A percentile compares a stretch with the other conserved stretches of the same genome.
Evolutionary conservation across 2,888 invertebrate genomes (phyloP).

Genomic region (Torymus auratus): DNA sequence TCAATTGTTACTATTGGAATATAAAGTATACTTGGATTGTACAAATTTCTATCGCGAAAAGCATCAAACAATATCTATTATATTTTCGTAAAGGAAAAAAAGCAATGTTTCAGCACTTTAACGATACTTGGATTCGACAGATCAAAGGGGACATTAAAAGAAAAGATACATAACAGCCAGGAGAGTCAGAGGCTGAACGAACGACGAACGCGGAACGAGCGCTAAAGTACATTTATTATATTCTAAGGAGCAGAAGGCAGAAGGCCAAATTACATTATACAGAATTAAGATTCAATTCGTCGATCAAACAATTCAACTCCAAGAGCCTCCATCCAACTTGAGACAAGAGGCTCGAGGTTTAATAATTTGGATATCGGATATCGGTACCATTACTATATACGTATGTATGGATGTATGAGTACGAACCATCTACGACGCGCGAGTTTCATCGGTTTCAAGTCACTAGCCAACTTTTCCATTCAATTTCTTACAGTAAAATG

Average conservation of each 20-base stretch:
- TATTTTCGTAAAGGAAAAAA: conserved; percentile 6
- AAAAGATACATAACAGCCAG: conserved; percentile 1
- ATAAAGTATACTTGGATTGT: conserved; percentile 15
- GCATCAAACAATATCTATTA: neutral
- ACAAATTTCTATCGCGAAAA: neutral
- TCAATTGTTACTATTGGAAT: no score
- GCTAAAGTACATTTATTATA: conserved; percentile 32
- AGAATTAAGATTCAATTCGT: conserved; percentile 36
- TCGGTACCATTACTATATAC: conserved; percentile 20
- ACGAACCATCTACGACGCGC: neutral
- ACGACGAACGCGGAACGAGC: neutral
- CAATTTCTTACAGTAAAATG: conserved; percentile 4
- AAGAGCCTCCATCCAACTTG: conserved; percentile 8
- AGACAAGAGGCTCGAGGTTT: neutral
- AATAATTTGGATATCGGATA: conserved; percentile 32
- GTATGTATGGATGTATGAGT: neutral
- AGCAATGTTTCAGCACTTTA: conserved; percentile 8
- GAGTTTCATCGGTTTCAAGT: conserved; percentile 25
- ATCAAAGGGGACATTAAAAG: conserved; percentile 22
- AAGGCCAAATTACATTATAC: conserved; percentile 29
- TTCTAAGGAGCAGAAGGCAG: neutral
- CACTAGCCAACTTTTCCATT: conserved; percentile 40
- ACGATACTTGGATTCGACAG: conserved; percentile 31
- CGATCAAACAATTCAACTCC: conserved; percentile 29
- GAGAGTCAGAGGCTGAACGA: neutral